Evolutionary conservation across 2,888 invertebrate genomes (phyloP), one percentile per base, ranked within the genome.

Genomic region (Luffia ferchaultella): DNA sequence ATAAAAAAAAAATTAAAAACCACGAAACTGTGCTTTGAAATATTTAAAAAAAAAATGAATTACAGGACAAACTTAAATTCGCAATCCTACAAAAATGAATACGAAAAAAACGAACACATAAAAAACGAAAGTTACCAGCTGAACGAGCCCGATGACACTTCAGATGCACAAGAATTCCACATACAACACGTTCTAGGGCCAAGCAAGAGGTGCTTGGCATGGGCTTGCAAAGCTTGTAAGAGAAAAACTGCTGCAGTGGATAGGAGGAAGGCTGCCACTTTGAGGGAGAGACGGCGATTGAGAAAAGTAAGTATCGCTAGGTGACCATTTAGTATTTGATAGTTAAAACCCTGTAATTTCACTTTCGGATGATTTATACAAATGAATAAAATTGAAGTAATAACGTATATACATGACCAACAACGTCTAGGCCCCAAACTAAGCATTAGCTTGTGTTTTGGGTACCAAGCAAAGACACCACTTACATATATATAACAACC

Each of bases 141-240:
- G 49, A 76, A 79, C 62, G 67, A 68, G 12, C 52, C 50, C n/a
- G 68, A 69, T 1, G 73, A 73, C 2, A 70, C 63, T 18, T 53
- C 49, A 2, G 53, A 52, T 20, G 53, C 54, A 15, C 55, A 58
- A 45, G 59, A 58, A 18, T 57, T 62, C 42, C 85, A 85, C 56
- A 68, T 86, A 0, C 85, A 85, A 42, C 85, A 85, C 55, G 82
- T 84, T 1, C 56, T 85, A 55, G 85, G 85, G 0, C 85, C 85
- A 0, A 89, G 89, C 47, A 85, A 94, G 54, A 88, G 93, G 54
- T 98, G 97, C 65, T 85, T 98, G 42, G 89, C 97, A 12, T 98
- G 97, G 97, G 97, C 97, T 1, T 98, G 98, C 75, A 97, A 97
- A 68, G 96, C 97, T 0, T 97, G 97, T 79, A 97, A 97, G 76